Base-by-base conservation (phyloP, 1,140 invertebrate genomes). In the Drosophila tsacasi region DNA sequence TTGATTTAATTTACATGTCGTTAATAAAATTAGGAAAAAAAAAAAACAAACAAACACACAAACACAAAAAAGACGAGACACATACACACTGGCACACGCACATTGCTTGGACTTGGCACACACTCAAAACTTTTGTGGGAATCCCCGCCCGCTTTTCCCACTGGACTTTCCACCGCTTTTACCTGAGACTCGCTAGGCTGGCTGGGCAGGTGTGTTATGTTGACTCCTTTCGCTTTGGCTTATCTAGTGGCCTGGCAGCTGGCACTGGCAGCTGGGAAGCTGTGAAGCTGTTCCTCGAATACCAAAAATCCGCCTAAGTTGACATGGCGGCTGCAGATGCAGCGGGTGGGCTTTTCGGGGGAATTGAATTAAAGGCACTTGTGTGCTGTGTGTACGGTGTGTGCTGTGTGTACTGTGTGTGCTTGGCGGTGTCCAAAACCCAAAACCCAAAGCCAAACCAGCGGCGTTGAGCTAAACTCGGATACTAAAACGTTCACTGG, bases 1-100 rank as follows among this genome's bases (percentile, higher is more conserved):
- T 87, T 87, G 73, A 87, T 87, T 87, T 87, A 87, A 87, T 87
- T 89, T 87, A 87, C 83, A 87, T 83, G 73, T 87, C 83, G 81
- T 89, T 89, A 87, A 87, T 87, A 79, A 89, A 81, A 83, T 87
- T 87, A 87, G 84, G 74, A 77, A 54, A 68, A 81, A 73, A 63
- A 81, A 39, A 40, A 55, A 46, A 47, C 32, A 40, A 21, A 19
- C 49, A 63, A 44, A 39, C 21, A 74, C 55, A 39, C 50, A 64
- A 42, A 44, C 44, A 40, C 50, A 74, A 49, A 49, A 25, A 49
- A 10, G 7, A 47, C 21, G 15, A 4, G 12, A 46, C 44, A 46
- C 37, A 73, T 52, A 42, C 61, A 13, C 57, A 62, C 52, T 49
- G 12, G 50, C 54, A 57, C 46, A 55, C 32, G 19, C 52, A 55